Evolutionary conservation across 2,888 invertebrate genomes (phyloP), one percentile per base, ranked within the genome.

Genomic region (Stenotaenia linearis): DNA sequence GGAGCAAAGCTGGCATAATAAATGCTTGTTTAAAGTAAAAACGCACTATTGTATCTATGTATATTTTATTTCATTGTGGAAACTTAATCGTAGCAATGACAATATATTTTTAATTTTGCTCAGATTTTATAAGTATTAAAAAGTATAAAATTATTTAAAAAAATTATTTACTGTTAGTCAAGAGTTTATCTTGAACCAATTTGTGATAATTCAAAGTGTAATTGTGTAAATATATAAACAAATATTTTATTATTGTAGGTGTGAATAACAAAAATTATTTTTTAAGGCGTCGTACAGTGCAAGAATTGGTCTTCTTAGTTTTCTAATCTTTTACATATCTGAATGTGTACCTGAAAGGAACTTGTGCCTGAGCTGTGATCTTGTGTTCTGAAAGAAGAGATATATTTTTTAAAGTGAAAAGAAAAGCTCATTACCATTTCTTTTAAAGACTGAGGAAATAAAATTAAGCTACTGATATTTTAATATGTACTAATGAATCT

Each of bases 311-410:
- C 69, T 69, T 28, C 69, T 69, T 69, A 69, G 10, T 75, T 75
- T 75, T 37, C 76, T 75, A 30, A 75, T 75, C 76, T 21, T 75
- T 32, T 75, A 75, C 76, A 75, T 75, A 75, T 75, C 35, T 75
- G 37, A 37, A 75, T 75, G 37, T 75, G 37, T 75, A 75, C 37
- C 76, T 50, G 50, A 50, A 50, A 18, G 50, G 23, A 21, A 75
- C 15, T 2, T 75, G 37, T 75, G 30, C 37, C 76, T 69, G 69
- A 69, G 69, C 69, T 69, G 69, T 69, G 69, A 69, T 69, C 69
- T 28, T 28, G 25, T 69, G 23, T 28, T 28, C 9, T 69, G 28
- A 25, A 28, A n/a, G 12, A 69, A 7, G 25, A 28, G 25, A 28
- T 15, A 28, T 69, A 50, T 50, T 50, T 50, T 18, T 18, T 18